Conservation (phyloP, 2,888 invertebrate species). For the Ditylenchus weischeri region DNA sequence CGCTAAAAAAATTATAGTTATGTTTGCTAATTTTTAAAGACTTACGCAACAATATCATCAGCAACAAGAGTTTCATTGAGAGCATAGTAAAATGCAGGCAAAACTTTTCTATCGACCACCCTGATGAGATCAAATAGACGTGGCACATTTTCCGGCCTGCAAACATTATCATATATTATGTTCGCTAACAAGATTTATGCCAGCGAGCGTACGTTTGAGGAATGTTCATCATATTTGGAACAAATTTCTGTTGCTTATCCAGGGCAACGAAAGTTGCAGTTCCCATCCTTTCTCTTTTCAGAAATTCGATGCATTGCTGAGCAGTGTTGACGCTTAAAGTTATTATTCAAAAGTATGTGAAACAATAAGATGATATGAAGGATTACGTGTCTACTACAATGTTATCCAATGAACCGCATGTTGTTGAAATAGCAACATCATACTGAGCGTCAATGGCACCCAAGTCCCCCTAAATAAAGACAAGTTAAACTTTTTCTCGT, state of each 20-base stretch:
- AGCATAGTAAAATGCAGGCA: conserved; percentile 84
- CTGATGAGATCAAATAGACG: conserved; percentile 84
- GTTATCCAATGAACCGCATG: conserved; percentile 79
- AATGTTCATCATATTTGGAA: conserved; percentile 22
- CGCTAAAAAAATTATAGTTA: conserved; percentile 9
- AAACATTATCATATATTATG: neutral
- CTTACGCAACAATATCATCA: conserved; percentile 73
- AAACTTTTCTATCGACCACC: conserved; percentile 63
- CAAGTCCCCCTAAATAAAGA: conserved; percentile 75
- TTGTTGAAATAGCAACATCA: conserved; percentile 91
- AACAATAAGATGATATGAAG: no score
- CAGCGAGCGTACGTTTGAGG: conserved; percentile 45
- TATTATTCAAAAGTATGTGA: neutral
- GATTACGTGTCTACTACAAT: conserved; percentile 76
- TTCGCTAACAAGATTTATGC: neutral
- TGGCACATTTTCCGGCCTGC: conserved; percentile 59
- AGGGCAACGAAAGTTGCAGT: conserved; percentile 82
- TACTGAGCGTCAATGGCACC: conserved; percentile 88
- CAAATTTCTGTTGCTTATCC: conserved; percentile 67
- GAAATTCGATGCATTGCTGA: conserved; percentile 71
- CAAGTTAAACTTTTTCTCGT: neutral
- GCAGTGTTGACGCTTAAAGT: conserved; percentile 71
- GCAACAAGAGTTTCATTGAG: conserved; percentile 82
- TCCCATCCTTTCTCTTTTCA: conserved; percentile 74
- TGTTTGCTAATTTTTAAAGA: conserved; percentile 66